Evolutionary conservation across 2,888 invertebrate genomes (phyloP), one percentile per base, ranked within the genome.

Genomic region (Hydraecia micacea): DNA sequence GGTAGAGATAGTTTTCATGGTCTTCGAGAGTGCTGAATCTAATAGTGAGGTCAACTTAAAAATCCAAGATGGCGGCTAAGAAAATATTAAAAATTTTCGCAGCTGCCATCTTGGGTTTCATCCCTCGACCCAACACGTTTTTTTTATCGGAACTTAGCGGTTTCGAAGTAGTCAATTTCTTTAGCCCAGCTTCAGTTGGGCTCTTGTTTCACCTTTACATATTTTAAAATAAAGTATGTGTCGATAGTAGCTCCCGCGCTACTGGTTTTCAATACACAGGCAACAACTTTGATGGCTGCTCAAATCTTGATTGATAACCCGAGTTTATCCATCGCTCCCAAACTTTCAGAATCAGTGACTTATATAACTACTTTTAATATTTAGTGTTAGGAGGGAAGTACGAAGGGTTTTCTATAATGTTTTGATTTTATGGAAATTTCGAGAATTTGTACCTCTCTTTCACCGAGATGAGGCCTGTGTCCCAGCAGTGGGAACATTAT

Each of bases 281-380:
- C 63, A 81, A 79, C 62, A 75, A 85, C 80, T 86, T 84, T 71
- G 79, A 81, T 77, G 71, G 73, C 63, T 68, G 49, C 77, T 76
- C 67, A 81, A 82, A 84, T 73, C 78, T 79, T 83, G 84, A 87
- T 85, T 85, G 82, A 81, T 81, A 82, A 77, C 79, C 77, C 42
- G 63, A 79, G 82, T 81, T 79, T 79, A 86, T 76, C 70, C 85
- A 36, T 67, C 65, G 73, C 55, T 65, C 13, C 39, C 15, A 63
- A 87, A 87, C 76, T 82, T 87, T 73, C 28, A n/a, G 63, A 75
- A 81, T 81, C 77, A 75, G 42, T 71, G 67, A 79, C 68, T 84
- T 79, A 78, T 52, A 75, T 36, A 80, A 68, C 75, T 74, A 75
- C 25, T 74, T 86, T 77, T 67, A 75, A 74, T 78, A 68, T 39